Percentiles rank a stretch among this genome's conserved stretches.
Conservation (phyloP, 2,113 vertebrate genomes). For the Sprattus sprattus region DNA sequence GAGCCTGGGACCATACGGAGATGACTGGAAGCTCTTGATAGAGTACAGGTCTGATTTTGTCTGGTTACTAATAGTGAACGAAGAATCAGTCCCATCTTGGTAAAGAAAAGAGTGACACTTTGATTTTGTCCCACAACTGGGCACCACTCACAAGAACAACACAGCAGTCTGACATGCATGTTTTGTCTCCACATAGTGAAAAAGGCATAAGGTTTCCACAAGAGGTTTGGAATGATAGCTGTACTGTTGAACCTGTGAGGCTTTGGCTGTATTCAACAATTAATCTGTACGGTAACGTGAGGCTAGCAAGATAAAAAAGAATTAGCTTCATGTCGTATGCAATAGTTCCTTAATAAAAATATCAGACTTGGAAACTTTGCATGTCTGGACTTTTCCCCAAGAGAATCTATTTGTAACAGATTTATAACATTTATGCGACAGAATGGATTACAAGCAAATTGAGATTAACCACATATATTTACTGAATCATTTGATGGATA, state of each 20-base stretch:
- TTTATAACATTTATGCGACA: not conserved
- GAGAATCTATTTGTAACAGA: not conserved
- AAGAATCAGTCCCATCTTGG: no score
- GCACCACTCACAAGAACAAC: not conserved
- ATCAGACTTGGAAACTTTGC: not conserved
- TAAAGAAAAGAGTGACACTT: not conserved
- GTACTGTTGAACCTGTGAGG: not conserved
- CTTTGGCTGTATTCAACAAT: not conserved
- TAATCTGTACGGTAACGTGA: not conserved
- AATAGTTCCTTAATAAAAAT: not conserved
- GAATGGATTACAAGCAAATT: not conserved
- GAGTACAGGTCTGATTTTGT: no score
- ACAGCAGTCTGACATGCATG: not conserved
- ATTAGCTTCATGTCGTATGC: not conserved
- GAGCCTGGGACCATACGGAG: no score
- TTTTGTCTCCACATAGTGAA: not conserved
- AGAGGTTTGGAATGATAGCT: not conserved
- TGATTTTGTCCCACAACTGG: not conserved
- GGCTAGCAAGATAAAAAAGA: not conserved
- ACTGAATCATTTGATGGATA: not conserved
- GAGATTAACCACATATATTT: not conserved
- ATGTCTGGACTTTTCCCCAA: not conserved
- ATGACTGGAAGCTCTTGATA: no score
- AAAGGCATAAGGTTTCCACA: not conserved
- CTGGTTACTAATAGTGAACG: no score